Evolutionary conservation across 1,140 invertebrate species (phyloP).

Genomic region (Zaprionus camerounensis): DNA sequence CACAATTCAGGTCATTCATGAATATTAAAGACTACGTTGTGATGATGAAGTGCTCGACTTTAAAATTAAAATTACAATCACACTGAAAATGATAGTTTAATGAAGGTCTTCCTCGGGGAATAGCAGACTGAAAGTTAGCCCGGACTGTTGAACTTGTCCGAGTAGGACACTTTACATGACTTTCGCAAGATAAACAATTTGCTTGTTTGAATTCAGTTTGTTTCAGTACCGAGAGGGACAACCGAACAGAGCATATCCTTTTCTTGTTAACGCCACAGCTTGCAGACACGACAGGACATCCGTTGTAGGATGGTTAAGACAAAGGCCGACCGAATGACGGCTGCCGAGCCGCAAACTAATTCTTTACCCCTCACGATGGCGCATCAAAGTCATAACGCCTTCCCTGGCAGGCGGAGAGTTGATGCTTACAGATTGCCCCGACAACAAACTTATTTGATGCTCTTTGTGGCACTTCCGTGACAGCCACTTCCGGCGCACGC

Average conservation of each 20-base stretch:
- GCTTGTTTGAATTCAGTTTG: slow-evolving; percentile 49
- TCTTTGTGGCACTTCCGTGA: slow-evolving; percentile 73
- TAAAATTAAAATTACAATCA: slow-evolving; percentile 64
- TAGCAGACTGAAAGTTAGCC: slow-evolving; percentile 27
- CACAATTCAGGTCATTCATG: slow-evolving; percentile 39
- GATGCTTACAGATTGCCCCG: slow-evolving; percentile 48
- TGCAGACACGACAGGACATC: slow-evolving; percentile 61
- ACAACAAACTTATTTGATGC: slow-evolving; percentile 49
- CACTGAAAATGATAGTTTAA: slow-evolving; percentile 40
- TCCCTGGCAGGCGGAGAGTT: slow-evolving; percentile 28
- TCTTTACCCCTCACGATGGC: not conserved
- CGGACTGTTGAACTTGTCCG: slow-evolving; percentile 23
- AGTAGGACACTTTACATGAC: slow-evolving; percentile 64
- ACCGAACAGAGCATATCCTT: slow-evolving; percentile 37
- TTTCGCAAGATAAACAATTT: slow-evolving; percentile 74
- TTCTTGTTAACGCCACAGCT: slow-evolving; percentile 61
- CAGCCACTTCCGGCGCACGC: slow-evolving; percentile 54
- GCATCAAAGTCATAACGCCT: slow-evolving; percentile 64
- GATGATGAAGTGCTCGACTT: slow-evolving; percentile 16
- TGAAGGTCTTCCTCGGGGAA: slow-evolving; percentile 18
- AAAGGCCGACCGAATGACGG: slow-evolving; percentile 25
- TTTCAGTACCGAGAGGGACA: slow-evolving; percentile 26
- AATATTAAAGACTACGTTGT: slow-evolving; percentile 29
- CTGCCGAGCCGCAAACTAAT: not conserved
- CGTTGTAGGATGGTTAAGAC: slow-evolving; percentile 57